Evolutionary conservation across 2,888 invertebrate genomes (phyloP).

Genomic region (Oeneis ivallda): DNA sequence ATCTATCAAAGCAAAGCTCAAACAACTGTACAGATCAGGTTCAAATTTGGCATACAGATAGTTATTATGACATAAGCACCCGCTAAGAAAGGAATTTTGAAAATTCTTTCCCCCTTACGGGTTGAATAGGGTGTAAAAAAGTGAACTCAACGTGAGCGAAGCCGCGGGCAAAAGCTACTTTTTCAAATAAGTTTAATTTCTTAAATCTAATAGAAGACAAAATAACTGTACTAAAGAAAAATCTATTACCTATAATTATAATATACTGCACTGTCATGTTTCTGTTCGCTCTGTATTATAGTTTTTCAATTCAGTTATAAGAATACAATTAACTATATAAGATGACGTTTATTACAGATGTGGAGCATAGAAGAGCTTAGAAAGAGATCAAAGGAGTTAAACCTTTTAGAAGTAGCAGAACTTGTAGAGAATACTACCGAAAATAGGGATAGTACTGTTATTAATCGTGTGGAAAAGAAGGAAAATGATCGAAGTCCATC

Average conservation of each 20-base stretch:
- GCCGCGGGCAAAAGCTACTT: no score
- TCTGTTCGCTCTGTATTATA: no score
- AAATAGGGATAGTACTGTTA: slow-evolving; percentile 56
- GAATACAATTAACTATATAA: slow-evolving; percentile 13
- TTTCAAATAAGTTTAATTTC: neutral
- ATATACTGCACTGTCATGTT: neutral
- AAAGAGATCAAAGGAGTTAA: slow-evolving; percentile 86
- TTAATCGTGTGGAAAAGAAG: slow-evolving; percentile 60
- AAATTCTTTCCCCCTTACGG: no score
- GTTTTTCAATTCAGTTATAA: neutral
- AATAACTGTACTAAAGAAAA: neutral
- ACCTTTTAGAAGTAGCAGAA: slow-evolving; percentile 79
- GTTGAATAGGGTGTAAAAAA: no score
- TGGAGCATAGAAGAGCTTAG: slow-evolving; percentile 89
- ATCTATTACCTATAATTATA: neutral
- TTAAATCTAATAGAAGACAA: neutral
- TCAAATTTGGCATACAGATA: no score
- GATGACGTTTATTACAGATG: slow-evolving; percentile 53
- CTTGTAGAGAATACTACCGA: slow-evolving; percentile 60
- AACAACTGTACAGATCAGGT: no score
- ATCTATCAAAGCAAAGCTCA: no score
- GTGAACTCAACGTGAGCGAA: no score
- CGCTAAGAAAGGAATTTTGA: no score
- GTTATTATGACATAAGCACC: no score
- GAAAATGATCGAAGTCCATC: slow-evolving; percentile 86